Evolutionary conservation across 1,140 invertebrate genomes (phyloP), one percentile per base, ranked within the genome.

Genomic region (Uloborus diversus): DNA sequence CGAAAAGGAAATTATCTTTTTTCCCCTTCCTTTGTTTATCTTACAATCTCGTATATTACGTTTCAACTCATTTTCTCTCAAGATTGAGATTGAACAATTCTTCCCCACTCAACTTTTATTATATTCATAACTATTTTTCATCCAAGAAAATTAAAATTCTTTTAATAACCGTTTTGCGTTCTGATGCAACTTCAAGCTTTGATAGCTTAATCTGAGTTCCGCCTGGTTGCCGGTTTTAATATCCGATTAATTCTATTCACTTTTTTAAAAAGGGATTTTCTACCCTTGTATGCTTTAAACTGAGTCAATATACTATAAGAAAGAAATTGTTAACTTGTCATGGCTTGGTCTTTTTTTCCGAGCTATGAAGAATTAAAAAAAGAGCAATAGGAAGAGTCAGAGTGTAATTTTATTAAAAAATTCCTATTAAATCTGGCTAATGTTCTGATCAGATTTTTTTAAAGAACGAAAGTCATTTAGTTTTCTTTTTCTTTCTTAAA

Each of bases 121-220:
- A 30, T 42, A 57, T 20, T 37, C 27, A 62, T 32, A 51, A 27
- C 51, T 65, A 37, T 64, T 61, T 47, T 56, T 56, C 27, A 33
- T 75, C 59, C 37, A 62, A 64, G 71, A 75, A 75, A 64, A 64
- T 75, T 62, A 75, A 75, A 75, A 64, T 37, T 75, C 42, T 75
- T 64, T 75, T 51, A 64, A 75, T 64, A 64, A 75, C 28, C 56
- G 35, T 23, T 27, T 23, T 11, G 4, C 23, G 59, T 51, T 32
- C 28, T n/a, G 3, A 37, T 20, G 17, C 23, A 57, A 7, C 20
- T 56, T 3, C 14, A 49, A 4, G 5, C 17, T 25, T 7, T 14
- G n/a, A 13, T 47, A 17, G 23, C 23, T 4, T 75, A 64, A 59
- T 64, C 37, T 64, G 25, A 42, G 3, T 64, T 75, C 47, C 59